Percentiles rank a stretch among this genome's conserved stretches.
Evolutionary conservation across 2,113 vertebrate species (phyloP).

Genomic region (Regulus satrapa): DNA sequence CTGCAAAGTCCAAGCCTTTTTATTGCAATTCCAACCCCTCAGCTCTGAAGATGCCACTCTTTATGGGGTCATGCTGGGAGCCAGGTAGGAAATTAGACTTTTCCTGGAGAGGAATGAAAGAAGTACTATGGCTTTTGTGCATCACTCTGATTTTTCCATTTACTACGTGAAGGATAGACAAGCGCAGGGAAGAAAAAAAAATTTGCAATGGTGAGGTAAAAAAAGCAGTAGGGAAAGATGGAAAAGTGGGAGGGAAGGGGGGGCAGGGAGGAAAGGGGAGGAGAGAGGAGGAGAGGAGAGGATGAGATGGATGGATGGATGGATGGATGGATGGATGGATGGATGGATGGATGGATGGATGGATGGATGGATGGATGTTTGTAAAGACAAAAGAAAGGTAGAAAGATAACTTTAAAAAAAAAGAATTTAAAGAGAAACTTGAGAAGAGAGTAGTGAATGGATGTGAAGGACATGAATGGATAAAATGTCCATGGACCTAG

Average conservation of each 20-base stretch:
- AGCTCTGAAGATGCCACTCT: background rate
- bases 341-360: too few relatives aligned
- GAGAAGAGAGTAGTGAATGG: background rate
- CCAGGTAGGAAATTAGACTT: background rate
- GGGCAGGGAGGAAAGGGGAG: too few relatives aligned
- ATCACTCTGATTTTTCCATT: background rate
- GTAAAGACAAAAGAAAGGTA: background rate
- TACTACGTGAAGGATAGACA: background rate
- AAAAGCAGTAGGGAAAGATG: background rate
- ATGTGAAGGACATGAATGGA: background rate
- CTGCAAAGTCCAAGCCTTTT: background rate
- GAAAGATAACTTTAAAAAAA: background rate
- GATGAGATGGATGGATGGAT: too few relatives aligned
- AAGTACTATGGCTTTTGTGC: background rate
- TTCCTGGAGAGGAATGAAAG: background rate
- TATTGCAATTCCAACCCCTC: accelerated
- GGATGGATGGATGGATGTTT: background rate
- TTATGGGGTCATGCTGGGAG: background rate
- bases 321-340: too few relatives aligned
- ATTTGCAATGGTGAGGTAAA: too few relatives aligned
- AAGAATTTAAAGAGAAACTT: background rate
- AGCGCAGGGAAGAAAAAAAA: background rate
- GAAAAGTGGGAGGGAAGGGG: too few relatives aligned
- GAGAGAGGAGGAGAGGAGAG: too few relatives aligned
- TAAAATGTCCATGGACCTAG: background rate